Evolutionary conservation across 1,140 invertebrate species (phyloP), one percentile per base, ranked within the genome.

Genomic region (Drosophila grimshawi): DNA sequence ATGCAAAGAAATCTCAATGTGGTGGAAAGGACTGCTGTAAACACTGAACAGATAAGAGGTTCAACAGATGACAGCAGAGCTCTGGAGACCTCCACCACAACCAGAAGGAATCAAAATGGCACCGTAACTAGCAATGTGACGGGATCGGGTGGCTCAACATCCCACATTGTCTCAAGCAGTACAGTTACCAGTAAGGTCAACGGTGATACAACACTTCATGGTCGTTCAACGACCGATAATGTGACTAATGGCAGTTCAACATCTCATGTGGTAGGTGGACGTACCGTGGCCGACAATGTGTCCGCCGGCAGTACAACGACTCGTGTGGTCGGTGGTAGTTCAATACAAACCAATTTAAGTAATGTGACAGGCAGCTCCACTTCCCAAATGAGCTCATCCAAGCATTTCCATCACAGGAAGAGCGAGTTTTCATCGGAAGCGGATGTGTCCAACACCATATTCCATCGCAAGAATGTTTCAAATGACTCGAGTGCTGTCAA

Each of bases 401-500:
- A 92, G 62, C 80, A 92, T 35, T 92, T 91, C 61, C 91, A 92
- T 74, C 95, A 96, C 76, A 93, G 96, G 8, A 95, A 95, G 75
- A 97, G 95, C 48, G 94, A 96, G 29, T 95, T 97, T 53, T 94
- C 95, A 1, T 95, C 95, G 0, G 94, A 95, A n/a, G 94, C 94
- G 0, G 95, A 97, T 78, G 94, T 96, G 0, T 94, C 93, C 33
- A 97, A 97, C 76, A 93, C 96, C 19, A 95, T 97, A 27, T 93
- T 97, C 3, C 96, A 97, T 89, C 94, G 96, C 8, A 96, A 96
- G 81, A 95, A 95, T 29, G 94, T 8, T 6, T 62, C 81, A 7
- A 77, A 45, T 10, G 90, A 92, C 10, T 78, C 76, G 3, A 76
- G 83, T 59, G 73, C 76, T 2, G 70, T 74, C 37, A 90, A 95